These are phyloP conservation scores for Incurvaria masculella DNA, from an alignment of 2,888 invertebrate species.

Conservation along the genomic window DNA sequence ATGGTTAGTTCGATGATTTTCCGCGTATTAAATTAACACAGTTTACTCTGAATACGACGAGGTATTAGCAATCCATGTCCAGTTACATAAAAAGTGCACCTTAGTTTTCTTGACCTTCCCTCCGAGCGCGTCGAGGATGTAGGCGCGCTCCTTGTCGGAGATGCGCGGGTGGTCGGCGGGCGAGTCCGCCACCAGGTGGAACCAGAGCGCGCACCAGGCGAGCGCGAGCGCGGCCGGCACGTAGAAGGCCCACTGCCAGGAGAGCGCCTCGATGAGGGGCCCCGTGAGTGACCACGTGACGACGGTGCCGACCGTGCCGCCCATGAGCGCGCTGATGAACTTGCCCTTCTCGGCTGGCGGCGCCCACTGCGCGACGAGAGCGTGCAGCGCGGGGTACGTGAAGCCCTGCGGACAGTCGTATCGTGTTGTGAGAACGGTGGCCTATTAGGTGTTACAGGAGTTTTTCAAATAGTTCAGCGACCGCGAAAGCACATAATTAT, in stretches of 20 bases:
- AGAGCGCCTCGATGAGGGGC: constrained; percentile 56
- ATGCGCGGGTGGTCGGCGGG: constrained; percentile 63
- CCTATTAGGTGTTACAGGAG: too few species aligned
- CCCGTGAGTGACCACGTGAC: constrained; percentile 68
- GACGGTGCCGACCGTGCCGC: constrained; percentile 70
- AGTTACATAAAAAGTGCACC: constrained; percentile 40
- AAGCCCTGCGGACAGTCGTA: constrained; percentile 61
- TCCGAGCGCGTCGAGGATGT: constrained; percentile 60
- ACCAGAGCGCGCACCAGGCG: constrained; percentile 59
- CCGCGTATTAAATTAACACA: too few species aligned
- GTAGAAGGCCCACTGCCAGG: constrained; percentile 69
- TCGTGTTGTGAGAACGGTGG: too few species aligned
- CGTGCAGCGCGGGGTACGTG: constrained; percentile 62
- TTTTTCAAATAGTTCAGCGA: too few species aligned
- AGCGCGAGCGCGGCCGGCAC: constrained; percentile 55
- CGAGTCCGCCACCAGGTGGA: constrained; percentile 60
- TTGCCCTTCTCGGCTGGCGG: constrained; percentile 73
- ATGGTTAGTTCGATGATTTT: too few species aligned
- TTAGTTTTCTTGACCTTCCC: constrained; percentile 54
- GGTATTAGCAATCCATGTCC: too few species aligned
- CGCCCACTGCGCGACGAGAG: constrained; percentile 67
- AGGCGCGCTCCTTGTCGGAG: constrained; percentile 57
- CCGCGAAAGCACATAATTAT: too few species aligned
- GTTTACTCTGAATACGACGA: too few species aligned
- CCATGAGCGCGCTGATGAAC: constrained; percentile 68